Evolutionary conservation across 2,797 vertebrate genomes (phyloP).

Genomic region (Holocentrus rufus): DNA sequence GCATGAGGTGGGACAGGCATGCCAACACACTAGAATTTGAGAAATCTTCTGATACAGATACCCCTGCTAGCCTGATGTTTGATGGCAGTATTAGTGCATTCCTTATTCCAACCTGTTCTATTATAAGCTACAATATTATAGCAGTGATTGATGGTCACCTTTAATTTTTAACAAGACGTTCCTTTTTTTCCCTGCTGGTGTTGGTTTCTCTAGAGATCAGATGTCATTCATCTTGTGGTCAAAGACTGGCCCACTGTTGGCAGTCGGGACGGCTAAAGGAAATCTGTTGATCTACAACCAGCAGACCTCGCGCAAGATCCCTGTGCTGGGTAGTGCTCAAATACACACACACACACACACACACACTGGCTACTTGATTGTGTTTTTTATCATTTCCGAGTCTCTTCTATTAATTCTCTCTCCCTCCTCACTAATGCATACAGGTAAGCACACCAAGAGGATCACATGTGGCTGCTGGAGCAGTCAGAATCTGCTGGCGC

Average conservation of each 20-base stretch:
- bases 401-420: not conserved
- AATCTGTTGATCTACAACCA: constrained; percentile 96
- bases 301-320: constrained; percentile 96
- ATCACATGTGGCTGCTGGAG: constrained; percentile 98
- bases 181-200: constrained; percentile 1
- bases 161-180: not conserved
- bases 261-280: constrained; percentile 94
- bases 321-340: constrained; percentile 87
- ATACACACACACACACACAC: constrained; percentile 14
- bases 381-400: constrained; percentile 3
- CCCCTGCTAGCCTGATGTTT: not conserved
- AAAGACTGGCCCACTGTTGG: constrained; percentile 88
- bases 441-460: constrained; percentile 95
- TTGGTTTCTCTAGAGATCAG: constrained; percentile 85
- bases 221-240: constrained; percentile 96
- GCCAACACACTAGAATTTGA: not conserved
- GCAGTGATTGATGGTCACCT: not conserved
- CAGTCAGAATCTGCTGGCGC: constrained; percentile 90
- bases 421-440: not conserved
- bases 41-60: not conserved
- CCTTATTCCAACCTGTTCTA: not conserved
- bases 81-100: not conserved
- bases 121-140: not conserved
- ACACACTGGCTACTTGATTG: not conserved
- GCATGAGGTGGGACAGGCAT: constrained; percentile 85